phyloP scores from a whole-genome alignment of 2,113 vertebrate genomes.

The Siniperca knerii region DNA sequence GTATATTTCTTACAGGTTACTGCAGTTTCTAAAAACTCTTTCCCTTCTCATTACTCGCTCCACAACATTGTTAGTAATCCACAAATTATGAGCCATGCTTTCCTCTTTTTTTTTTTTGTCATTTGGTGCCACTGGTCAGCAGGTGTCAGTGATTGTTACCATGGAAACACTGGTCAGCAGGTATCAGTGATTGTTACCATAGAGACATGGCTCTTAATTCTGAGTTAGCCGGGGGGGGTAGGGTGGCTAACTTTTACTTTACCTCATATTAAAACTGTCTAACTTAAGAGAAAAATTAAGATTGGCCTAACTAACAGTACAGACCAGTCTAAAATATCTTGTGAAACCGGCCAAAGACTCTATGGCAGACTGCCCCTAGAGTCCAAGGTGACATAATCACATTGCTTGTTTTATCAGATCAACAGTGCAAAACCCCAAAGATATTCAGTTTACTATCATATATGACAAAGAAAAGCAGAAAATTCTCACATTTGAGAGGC shows the following conservation, averaged over 20 bases:
- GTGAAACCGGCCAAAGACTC: not conserved
- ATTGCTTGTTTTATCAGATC: too few relatives aligned
- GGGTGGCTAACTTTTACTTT: not conserved
- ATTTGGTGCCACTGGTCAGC: constrained; percentile 4
- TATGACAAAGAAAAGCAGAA: not conserved
- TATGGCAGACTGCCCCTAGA: too few relatives aligned
- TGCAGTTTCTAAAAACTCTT: not conserved
- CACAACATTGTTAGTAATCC: not conserved
- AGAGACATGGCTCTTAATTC: not conserved
- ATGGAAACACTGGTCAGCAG: constrained; percentile 17
- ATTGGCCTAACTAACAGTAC: not conserved
- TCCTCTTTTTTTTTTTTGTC: not conserved
- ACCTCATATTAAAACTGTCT: not conserved
- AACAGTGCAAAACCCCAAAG: too few relatives aligned
- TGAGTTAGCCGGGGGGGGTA: not conserved
- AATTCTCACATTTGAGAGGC: not conserved
- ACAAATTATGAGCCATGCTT: not conserved
- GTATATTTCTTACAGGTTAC: not conserved
- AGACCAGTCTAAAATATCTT: not conserved
- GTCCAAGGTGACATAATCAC: too few relatives aligned
- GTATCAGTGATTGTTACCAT: not conserved
- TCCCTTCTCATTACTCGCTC: not conserved
- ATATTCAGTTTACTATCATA: not conserved
- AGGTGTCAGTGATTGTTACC: constrained; percentile 9
- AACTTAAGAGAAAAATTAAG: not conserved